A percentile compares a stretch with the other conserved stretches of the same genome.
phyloP scores from a whole-genome alignment of 1,140 invertebrate genomes.

The Drosophila athabasca region DNA sequence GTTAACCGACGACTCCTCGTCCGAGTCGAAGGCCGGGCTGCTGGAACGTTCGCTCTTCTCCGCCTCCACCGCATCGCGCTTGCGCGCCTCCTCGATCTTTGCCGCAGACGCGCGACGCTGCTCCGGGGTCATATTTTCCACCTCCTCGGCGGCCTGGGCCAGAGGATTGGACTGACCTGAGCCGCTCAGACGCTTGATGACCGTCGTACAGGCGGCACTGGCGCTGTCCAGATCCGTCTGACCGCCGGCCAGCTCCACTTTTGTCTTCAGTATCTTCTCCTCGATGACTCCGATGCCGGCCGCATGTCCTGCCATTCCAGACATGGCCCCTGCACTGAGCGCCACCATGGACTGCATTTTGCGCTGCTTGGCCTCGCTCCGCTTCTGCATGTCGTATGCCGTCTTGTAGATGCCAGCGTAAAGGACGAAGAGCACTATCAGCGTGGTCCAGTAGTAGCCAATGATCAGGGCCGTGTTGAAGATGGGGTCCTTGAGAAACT shows the following conservation, averaged over 20 bases:
- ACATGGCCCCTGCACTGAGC: slow-evolving; percentile 93
- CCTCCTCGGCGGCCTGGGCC: slow-evolving; percentile 56
- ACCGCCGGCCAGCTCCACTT: slow-evolving; percentile 68
- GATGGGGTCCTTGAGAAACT: slow-evolving; percentile 98
- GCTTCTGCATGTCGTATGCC: slow-evolving; percentile 98
- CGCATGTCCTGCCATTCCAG: slow-evolving; percentile 93
- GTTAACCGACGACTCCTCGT: slow-evolving; percentile 90
- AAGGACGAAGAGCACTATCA: slow-evolving; percentile 95
- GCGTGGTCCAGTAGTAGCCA: slow-evolving; percentile 98
- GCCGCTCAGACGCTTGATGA: slow-evolving; percentile 65
- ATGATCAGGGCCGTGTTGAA: slow-evolving; percentile 99
- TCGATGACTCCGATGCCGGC: slow-evolving; percentile 90
- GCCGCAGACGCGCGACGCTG: slow-evolving; percentile 74
- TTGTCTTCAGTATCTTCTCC: slow-evolving; percentile 89
- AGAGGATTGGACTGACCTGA: slow-evolving; percentile 75
- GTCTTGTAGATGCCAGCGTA: slow-evolving; percentile 99
- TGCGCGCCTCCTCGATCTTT: slow-evolving; percentile 83
- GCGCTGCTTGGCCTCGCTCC: slow-evolving; percentile 96
- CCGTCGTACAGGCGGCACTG: slow-evolving; percentile 33
- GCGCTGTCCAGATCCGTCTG: slow-evolving; percentile 57
- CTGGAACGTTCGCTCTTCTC: slow-evolving; percentile 95
- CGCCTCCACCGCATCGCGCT: slow-evolving; percentile 84
- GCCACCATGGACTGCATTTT: slow-evolving; percentile 98
- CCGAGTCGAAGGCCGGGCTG: slow-evolving; percentile 97
- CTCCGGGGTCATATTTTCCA: slow-evolving; percentile 66